A percentile compares a stretch with the other conserved stretches of the same genome.
These are phyloP conservation scores for Beroe forskalii DNA, from an alignment of 37 sponge, comb jelly and placozoan genomes.

Conservation along the genomic window DNA sequence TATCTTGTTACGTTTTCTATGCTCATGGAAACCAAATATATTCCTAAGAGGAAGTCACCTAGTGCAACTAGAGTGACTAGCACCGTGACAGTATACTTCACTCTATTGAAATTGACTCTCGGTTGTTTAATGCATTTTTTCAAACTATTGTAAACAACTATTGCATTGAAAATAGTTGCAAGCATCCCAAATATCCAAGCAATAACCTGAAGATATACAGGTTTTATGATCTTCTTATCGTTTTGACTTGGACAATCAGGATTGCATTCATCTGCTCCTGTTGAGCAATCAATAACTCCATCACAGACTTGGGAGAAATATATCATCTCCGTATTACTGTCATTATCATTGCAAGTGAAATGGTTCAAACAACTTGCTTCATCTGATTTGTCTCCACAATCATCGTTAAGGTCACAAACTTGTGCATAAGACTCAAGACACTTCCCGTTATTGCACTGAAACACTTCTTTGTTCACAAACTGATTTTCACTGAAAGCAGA, in stretches of 20 bases:
- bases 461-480: neutral
- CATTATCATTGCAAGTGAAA: neutral
- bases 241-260: neutral
- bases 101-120: neutral
- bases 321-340: neutral
- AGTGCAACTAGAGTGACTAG: constrained; percentile 3
- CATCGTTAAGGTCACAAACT: constrained; percentile 18
- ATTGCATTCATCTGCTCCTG: constrained; percentile 5
- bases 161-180: neutral
- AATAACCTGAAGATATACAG: neutral
- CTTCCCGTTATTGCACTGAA: constrained; percentile 29
- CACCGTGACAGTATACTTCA: constrained; percentile 16
- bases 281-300: constrained; percentile 24
- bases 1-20: constrained; percentile 1
- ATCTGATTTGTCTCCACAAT: constrained; percentile 36
- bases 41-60: constrained; percentile 41
- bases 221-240: neutral
- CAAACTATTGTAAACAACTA: neutral
- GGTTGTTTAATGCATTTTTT: neutral
- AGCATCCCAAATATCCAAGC: constrained; percentile 45
- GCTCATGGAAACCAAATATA: constrained; percentile 25
- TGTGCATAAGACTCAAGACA: constrained; percentile 10
- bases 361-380: neutral
- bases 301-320: constrained; percentile 9
- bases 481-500: neutral